Conservation (phyloP, 1,140 invertebrate species). For the Meloidogyne floridensis region DNA sequence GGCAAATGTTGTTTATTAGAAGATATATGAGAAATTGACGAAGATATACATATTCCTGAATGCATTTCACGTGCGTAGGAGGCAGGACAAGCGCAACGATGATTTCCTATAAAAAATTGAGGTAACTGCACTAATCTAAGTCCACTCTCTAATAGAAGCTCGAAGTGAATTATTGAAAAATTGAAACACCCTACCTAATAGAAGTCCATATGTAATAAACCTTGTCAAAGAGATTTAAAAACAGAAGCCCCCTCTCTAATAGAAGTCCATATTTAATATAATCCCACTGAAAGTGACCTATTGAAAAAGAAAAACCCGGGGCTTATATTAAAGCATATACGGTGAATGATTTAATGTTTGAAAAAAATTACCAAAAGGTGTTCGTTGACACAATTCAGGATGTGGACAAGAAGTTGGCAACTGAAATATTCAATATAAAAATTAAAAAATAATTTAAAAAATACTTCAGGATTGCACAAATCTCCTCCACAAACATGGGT, state of each 20-base stretch:
- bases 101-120: slow-evolving; percentile 47
- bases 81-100: slow-evolving; percentile 59
- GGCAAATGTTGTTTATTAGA: background rate
- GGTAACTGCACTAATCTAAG: too few relatives aligned
- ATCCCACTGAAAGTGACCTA: too few relatives aligned
- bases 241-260: too few relatives aligned
- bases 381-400: slow-evolving; percentile 58
- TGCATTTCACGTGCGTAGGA: slow-evolving; percentile 54
- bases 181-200: too few relatives aligned
- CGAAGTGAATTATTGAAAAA: too few relatives aligned
- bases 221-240: too few relatives aligned
- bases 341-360: background rate
- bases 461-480: slow-evolving; percentile 58
- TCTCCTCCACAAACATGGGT: slow-evolving; percentile 63
- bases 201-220: too few relatives aligned
- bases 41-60: slow-evolving; percentile 51
- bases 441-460: background rate
- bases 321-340: too few relatives aligned
- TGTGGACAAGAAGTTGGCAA: slow-evolving; percentile 61
- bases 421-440: slow-evolving; percentile 25
- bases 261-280: too few relatives aligned
- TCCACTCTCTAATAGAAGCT: too few relatives aligned
- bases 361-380: slow-evolving; percentile 39
- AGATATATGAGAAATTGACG: background rate
- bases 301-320: too few relatives aligned